These are phyloP conservation scores for Stegostoma tigrinum DNA, from an alignment of 2,113 vertebrate species.

Conservation along the genomic window DNA sequence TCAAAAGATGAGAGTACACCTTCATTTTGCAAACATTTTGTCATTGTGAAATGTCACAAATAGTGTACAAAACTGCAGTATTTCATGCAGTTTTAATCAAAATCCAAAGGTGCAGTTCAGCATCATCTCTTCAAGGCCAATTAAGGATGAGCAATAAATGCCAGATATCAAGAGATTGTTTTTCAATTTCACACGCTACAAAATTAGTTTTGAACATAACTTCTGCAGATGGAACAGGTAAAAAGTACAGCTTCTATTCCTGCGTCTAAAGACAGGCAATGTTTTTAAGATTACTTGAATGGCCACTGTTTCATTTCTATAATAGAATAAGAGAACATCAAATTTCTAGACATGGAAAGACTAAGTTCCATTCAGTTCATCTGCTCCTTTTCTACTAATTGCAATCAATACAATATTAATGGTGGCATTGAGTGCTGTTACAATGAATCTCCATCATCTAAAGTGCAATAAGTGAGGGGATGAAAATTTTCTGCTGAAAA, in stretches of 20 bases:
- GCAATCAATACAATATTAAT: neutral
- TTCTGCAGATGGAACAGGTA: neutral
- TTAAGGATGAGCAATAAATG: too few species aligned
- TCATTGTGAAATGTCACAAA: neutral
- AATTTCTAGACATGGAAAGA: neutral
- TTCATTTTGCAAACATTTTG: neutral
- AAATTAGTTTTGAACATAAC: neutral
- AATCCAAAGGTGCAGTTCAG: too few species aligned
- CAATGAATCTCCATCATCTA: neutral
- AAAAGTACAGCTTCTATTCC: neutral
- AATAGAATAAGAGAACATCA: neutral
- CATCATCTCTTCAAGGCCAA: too few species aligned
- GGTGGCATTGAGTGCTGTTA: neutral
- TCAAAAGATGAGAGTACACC: neutral
- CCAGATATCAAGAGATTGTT: too few species aligned
- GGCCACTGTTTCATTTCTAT: neutral
- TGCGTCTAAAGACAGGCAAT: neutral
- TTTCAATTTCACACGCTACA: neutral
- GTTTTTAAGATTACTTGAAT: neutral
- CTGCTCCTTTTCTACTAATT: neutral
- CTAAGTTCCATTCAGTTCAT: neutral
- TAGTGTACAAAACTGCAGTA: neutral
- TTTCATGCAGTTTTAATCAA: neutral
- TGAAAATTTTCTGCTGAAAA: neutral
- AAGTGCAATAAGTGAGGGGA: neutral